Evolutionary conservation across 2,888 invertebrate species (phyloP).

Genomic region (Acanthococcus lagerstroemiae): DNA sequence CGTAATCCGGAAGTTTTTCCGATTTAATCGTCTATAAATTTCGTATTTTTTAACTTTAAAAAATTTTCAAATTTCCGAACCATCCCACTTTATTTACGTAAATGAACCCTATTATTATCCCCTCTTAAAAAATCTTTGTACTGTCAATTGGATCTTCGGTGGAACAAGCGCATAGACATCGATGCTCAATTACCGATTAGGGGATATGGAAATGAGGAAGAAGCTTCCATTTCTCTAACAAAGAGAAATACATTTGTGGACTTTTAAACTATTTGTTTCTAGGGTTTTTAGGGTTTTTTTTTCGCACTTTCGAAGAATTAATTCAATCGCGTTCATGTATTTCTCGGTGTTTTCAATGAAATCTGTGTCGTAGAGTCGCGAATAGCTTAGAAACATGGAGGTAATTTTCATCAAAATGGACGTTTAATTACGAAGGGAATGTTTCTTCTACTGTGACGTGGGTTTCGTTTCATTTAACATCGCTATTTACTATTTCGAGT

Average conservation of each 20-base stretch:
- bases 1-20: too few relatives aligned
- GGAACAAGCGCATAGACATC: constrained; percentile 28
- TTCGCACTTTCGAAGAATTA: too few relatives aligned
- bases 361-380: background rate
- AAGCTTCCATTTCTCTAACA: constrained; percentile 27
- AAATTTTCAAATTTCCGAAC: constrained; percentile 3
- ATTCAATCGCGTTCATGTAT: background rate
- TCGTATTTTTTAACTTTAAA: too few relatives aligned
- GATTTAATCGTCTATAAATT: too few relatives aligned
- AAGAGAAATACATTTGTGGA: constrained; percentile 3
- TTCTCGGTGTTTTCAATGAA: background rate
- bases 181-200: constrained; percentile 22
- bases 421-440: too few relatives aligned
- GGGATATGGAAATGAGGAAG: constrained; percentile 25
- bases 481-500: too few relatives aligned
- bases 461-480: too few relatives aligned
- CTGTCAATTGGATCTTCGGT: constrained; percentile 23
- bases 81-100: constrained; percentile 5
- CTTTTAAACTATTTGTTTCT: background rate
- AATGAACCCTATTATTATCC: constrained; percentile 27
- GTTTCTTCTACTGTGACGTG: too few relatives aligned
- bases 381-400: constrained; percentile 17
- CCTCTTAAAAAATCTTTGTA: constrained; percentile 22
- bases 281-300: too few relatives aligned
- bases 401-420: constrained; percentile 27